These are phyloP conservation scores for Suricata suricatta DNA, from an alignment of 2,113 vertebrate species.

Conservation along the genomic window DNA sequence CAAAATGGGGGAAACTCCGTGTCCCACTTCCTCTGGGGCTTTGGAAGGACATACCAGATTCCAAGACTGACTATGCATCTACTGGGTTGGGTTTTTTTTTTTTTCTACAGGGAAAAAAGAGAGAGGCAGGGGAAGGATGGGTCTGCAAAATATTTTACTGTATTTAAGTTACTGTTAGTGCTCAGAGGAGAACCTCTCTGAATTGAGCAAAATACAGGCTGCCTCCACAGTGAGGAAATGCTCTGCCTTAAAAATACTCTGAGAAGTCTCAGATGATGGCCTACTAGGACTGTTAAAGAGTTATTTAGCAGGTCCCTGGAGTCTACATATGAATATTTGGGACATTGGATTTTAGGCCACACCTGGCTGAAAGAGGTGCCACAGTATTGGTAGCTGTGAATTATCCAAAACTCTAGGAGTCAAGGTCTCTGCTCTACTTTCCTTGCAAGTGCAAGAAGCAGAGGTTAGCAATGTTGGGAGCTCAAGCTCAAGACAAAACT, in stretches of 20 bases:
- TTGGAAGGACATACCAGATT: not conserved
- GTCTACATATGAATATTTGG: not conserved
- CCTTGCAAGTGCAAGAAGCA: not conserved
- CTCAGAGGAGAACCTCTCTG: not conserved
- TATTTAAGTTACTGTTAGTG: not conserved
- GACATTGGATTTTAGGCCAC: not conserved
- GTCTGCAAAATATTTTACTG: not conserved
- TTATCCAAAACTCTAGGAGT: not conserved
- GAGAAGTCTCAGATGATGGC: not conserved
- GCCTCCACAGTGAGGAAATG: not conserved
- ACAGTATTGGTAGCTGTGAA: not conserved
- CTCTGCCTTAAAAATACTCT: not conserved
- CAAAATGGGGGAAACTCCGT: accelerated
- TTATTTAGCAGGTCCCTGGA: not conserved
- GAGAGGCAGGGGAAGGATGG: too few relatives aligned
- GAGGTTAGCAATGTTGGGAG: not conserved
- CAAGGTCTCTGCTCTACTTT: not conserved
- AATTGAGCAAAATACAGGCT: not conserved
- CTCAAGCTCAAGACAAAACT: not conserved
- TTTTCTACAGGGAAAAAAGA: not conserved
- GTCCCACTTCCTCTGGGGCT: not conserved
- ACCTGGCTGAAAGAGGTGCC: not conserved
- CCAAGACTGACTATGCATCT: not conserved
- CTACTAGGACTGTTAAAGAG: not conserved
- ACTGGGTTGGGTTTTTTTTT: not conserved